Percentiles rank a stretch among this genome's conserved stretches.
Conservation (phyloP, 2,797 vertebrate species). For the Gadopsis marmoratus region DNA sequence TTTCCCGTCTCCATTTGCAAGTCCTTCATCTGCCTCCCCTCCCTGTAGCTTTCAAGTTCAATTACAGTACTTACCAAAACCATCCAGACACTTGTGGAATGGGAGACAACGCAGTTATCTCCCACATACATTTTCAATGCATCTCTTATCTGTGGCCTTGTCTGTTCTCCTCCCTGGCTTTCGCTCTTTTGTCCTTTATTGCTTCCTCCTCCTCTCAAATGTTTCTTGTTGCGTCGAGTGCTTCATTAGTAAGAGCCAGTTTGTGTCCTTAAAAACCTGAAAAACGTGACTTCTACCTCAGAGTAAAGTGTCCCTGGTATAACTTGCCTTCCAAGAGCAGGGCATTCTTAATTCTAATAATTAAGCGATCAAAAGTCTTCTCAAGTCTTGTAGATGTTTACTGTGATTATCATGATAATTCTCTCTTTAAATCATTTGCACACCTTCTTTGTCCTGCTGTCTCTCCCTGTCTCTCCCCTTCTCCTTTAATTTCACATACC, state of each 20-base stretch:
- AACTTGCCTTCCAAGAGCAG: not conserved
- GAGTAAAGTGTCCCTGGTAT: not conserved
- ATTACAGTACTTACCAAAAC: constrained; percentile 42
- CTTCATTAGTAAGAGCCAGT: constrained; percentile 11
- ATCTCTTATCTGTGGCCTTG: constrained; percentile 57
- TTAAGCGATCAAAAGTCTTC: not conserved
- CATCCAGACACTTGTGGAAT: constrained; percentile 40
- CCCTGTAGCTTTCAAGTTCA: constrained; percentile 38
- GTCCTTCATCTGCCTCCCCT: constrained; percentile 19
- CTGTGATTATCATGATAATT: not conserved
- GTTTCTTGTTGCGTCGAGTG: constrained; percentile 32
- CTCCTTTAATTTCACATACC: not conserved
- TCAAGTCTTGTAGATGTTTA: not conserved
- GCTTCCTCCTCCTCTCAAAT: constrained; percentile 15
- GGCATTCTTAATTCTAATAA: not conserved
- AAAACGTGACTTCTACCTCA: constrained; percentile 11
- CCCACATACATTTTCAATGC: constrained; percentile 33
- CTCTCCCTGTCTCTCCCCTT: not conserved
- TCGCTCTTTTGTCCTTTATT: constrained; percentile 21
- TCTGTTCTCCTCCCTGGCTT: constrained; percentile 26
- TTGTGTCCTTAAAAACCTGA: constrained; percentile 24
- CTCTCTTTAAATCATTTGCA: constrained; percentile 2
- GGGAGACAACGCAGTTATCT: constrained; percentile 42
- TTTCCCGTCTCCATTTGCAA: not conserved
- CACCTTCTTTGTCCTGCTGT: not conserved